Evolutionary conservation across 1,140 invertebrate species (phyloP).

Genomic region (Heliconius congener): DNA sequence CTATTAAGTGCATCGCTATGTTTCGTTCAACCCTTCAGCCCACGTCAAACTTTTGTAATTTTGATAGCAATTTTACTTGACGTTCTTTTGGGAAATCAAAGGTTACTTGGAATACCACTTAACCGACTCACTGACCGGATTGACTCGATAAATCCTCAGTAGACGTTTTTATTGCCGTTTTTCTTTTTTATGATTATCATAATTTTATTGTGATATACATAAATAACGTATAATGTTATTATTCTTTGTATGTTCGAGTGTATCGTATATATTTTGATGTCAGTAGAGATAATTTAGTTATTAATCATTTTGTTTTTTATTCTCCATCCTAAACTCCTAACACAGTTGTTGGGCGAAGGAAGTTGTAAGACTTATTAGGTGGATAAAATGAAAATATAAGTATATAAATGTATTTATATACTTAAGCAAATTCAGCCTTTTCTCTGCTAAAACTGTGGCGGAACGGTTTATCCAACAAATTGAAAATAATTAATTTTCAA

Average conservation of each 20-base stretch:
- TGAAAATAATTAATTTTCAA: too few species aligned
- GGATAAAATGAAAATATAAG: too few species aligned
- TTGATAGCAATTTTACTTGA: conserved; percentile 34
- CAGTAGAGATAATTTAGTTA: not conserved
- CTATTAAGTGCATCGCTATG: conserved; percentile 28
- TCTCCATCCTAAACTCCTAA: too few species aligned
- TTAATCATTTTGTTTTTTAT: not conserved
- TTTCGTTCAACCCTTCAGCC: conserved; percentile 38
- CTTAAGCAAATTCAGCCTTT: too few species aligned
- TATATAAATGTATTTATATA: too few species aligned
- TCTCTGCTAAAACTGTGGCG: too few species aligned
- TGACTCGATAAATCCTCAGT: conserved; percentile 47
- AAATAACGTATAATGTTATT: not conserved
- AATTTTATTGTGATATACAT: conserved; percentile 38
- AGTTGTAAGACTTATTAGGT: too few species aligned
- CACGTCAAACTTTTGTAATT: conserved; percentile 43
- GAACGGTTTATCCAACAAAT: too few species aligned
- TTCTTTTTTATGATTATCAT: conserved; percentile 38
- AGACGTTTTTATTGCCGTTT: conserved; percentile 43
- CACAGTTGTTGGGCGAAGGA: too few species aligned
- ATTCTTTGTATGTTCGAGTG: not conserved
- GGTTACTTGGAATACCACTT: conserved; percentile 50
- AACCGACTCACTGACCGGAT: conserved; percentile 42
- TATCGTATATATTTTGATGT: not conserved
- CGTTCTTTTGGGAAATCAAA: conserved; percentile 50